A percentile compares a stretch with the other conserved stretches of the same genome.
These are phyloP conservation scores for Caenorhabditis briggsae DNA, from an alignment of 1,140 invertebrate species.

Conservation along the genomic window DNA sequence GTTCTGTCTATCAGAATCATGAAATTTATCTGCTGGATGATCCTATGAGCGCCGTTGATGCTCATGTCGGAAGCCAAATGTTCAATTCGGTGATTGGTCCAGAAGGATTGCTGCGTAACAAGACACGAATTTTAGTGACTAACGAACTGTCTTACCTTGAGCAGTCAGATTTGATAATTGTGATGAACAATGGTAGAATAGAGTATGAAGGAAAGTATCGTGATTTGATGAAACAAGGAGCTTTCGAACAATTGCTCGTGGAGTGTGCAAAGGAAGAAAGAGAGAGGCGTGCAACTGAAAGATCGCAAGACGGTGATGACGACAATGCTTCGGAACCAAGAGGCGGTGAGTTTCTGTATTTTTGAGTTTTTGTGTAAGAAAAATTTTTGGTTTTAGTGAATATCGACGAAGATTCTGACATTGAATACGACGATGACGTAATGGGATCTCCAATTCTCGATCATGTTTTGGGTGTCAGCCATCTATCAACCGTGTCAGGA, in stretches of 20 bases:
- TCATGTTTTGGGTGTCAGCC: constrained; percentile 70
- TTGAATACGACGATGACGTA: constrained; percentile 35
- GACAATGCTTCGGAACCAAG: neutral
- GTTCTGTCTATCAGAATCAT: constrained; percentile 79
- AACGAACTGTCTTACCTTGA: constrained; percentile 71
- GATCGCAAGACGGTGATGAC: constrained; percentile 20
- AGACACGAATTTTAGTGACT: constrained; percentile 75
- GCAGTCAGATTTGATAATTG: constrained; percentile 71
- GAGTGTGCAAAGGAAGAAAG: constrained; percentile 68
- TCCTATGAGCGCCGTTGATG: constrained; percentile 83
- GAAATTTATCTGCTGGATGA: constrained; percentile 86
- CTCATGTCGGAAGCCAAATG: constrained; percentile 82
- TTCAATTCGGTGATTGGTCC: constrained; percentile 72
- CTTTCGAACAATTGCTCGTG: constrained; percentile 72
- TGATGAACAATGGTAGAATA: constrained; percentile 73
- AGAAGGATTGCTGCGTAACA: constrained; percentile 73
- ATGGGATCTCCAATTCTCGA: constrained; percentile 47
- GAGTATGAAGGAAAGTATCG: constrained; percentile 68
- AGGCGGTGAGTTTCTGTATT: constrained; percentile 48
- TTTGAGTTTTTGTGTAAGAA: too few species aligned
- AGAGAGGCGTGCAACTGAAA: constrained; percentile 44
- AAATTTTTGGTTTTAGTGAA: neutral
- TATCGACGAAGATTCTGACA: constrained; percentile 49
- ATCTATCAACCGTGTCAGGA: constrained; percentile 76
- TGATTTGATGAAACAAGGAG: constrained; percentile 71